phyloP scores from a whole-genome alignment of 2,888 invertebrate species.

The Branchipolynoe longqiensis region DNA sequence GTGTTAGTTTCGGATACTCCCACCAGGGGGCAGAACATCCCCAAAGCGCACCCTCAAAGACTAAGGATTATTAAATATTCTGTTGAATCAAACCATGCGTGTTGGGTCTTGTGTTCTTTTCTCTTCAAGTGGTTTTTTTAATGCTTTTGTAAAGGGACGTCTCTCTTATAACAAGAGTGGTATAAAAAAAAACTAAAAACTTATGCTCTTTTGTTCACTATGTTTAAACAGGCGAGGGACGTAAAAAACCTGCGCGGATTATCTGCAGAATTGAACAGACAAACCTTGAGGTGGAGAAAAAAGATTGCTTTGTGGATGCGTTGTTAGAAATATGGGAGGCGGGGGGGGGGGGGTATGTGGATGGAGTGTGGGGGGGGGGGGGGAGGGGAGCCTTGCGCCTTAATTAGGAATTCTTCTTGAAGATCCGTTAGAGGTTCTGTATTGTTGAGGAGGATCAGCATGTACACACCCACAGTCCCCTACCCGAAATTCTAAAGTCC shows the following conservation, averaged over 20 bases:
- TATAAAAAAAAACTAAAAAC: too few relatives aligned
- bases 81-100: constrained; percentile 12
- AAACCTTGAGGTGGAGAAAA: neutral
- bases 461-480: too few relatives aligned
- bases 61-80: constrained; percentile 18
- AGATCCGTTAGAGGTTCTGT: too few relatives aligned
- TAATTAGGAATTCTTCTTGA: too few relatives aligned
- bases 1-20: too few relatives aligned
- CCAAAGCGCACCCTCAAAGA: neutral
- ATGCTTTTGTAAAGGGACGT: neutral
- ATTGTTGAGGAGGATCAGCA: too few relatives aligned
- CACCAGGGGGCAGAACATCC: too few relatives aligned
- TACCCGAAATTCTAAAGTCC: too few relatives aligned
- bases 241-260: constrained; percentile 10
- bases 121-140: neutral
- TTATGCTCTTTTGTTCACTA: neutral
- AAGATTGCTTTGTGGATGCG: neutral
- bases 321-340: neutral
- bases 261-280: constrained; percentile 16
- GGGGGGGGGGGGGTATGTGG: neutral
- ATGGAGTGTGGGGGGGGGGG: neutral
- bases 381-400: too few relatives aligned
- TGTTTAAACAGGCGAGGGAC: constrained; percentile 4
- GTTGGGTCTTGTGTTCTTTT: neutral
- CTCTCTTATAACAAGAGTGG: too few relatives aligned